Evolutionary conservation across 2,888 invertebrate genomes (phyloP), one percentile per base, ranked within the genome.

Genomic region (Gastrophysa polygoni): DNA sequence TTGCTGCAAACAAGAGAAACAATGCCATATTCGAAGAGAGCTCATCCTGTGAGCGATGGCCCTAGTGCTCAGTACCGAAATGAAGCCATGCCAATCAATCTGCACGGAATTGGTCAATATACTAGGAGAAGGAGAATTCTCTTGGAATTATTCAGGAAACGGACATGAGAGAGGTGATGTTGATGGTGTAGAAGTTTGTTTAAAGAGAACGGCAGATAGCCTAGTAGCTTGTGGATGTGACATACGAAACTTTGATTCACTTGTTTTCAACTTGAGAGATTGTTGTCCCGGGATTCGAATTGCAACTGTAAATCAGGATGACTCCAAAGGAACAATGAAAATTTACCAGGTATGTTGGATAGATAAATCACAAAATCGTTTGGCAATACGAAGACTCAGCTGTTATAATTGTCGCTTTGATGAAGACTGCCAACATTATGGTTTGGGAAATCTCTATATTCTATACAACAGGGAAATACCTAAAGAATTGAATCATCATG

Each of bases 151-250:
- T 44, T 38, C 24, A 18, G 64, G 54, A 44, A 24, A 43, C n/a
- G 57, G 57, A 3, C 64, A 64, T 52, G 64, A 58, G 11, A 64
- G 61, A 21, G 61, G 64, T 1, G 64, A 60, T 18, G 50, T 52
- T 8, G 60, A 64, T 57, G 60, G 57, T 11, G 52, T 59, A 8
- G 60, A 60, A 8, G 63, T 51, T n/a, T 44, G 51, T n/a, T 16
- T 61, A 38, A 61, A 57, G 46, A 14, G 61, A 61, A 61, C 43
- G n/a, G 61, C 57, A 16, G 61, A 61, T 51, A 38, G 16, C 6
- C n/a, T 61, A 28, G 57, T 51, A 16, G 57, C 47, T 14, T 28
- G 50, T 44, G 57, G 46, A 18, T 20, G 20, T 10, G 51, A 61
- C 21, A 51, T 61, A 44, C 34, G 46, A 18, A 57, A 47, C 38